Evolutionary conservation across 1,140 invertebrate genomes (phyloP), one percentile per base, ranked within the genome.

Genomic region (Orussus abietinus): DNA sequence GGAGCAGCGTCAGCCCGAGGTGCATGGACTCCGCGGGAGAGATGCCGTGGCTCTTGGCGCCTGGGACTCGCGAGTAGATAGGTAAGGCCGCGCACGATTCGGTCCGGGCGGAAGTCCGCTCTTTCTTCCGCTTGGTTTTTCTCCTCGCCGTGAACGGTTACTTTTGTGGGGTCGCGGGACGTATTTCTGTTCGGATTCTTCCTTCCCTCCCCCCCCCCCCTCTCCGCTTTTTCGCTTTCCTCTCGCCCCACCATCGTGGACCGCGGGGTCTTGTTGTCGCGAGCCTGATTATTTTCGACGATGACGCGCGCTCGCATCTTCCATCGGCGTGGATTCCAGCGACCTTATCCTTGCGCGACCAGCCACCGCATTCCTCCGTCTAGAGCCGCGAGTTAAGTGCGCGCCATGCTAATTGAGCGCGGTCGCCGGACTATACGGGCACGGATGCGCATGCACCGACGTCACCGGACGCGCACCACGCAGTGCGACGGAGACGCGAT

Each of bases 11-110:
- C 53, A 58, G 53, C 53, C 57, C 52, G 55, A 53, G 54, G 59
- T 66, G 51, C 51, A 56, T 49, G 55, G 53, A 64, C 64, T 63
- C 64, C n/a, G n/a, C n/a, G n/a, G 64, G 55, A 68, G 68, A 67
- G 60, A 71, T 70, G 70, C 66, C 64, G 66, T 63, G 66, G 63
- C 61, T 62, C 59, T 42, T 56, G 44, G 49, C 57, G 58, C 55
- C 56, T 56, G 63, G 60, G 64, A 70, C 57, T 59, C 55, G 61
- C 64, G 66, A 66, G 60, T 69, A 71, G 67, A 59, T 63, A 66
- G 69, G 69, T 72, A 50, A 70, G 64, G 45, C 25, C 37, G n/a
- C n/a, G n/a, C n/a, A 35, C 6, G 21, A 41, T 34, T 34, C 21
- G 7, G 12, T 13, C 30, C 25, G 25, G 12, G 21, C 10, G 31